Evolutionary conservation across 1,140 invertebrate species (phyloP).

Genomic region (Pogonomyrmex barbatus): DNA sequence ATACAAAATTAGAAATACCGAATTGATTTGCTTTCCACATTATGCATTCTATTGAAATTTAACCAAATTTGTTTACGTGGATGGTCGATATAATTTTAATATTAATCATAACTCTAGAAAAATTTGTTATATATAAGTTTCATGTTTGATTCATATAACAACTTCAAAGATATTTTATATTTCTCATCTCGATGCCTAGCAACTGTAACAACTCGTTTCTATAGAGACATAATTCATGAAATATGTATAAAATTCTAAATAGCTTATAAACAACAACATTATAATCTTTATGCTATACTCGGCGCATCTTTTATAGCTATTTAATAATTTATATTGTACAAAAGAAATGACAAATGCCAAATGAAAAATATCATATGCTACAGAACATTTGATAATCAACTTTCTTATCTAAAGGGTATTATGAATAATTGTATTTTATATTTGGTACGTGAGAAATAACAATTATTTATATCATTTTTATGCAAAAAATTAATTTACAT

Average conservation of each 20-base stretch:
- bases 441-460: not conserved
- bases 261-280: conserved; percentile 56
- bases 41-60: conserved; percentile 32
- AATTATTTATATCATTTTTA: not conserved
- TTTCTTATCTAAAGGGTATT: not conserved
- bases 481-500: conserved; percentile 49
- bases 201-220: conserved; percentile 46
- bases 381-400: not conserved
- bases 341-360: conserved; percentile 9
- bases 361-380: conserved; percentile 1
- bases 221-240: conserved; percentile 44
- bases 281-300: conserved; percentile 26
- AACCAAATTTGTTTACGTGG: not conserved
- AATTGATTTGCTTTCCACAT: conserved; percentile 70
- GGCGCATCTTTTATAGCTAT: not conserved
- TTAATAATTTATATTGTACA: conserved; percentile 20
- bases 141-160: conserved; percentile 41
- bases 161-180: conserved; percentile 56
- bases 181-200: conserved; percentile 20
- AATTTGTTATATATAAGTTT: conserved; percentile 27
- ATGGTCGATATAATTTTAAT: not conserved
- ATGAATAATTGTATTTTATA: not conserved
- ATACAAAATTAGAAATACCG: conserved; percentile 24
- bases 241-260: conserved; percentile 68
- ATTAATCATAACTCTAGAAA: conserved; percentile 20